Evolutionary conservation across 1,140 invertebrate species (phyloP), one percentile per base, ranked within the genome.

Genomic region (Thaumetopoea pityocampa): DNA sequence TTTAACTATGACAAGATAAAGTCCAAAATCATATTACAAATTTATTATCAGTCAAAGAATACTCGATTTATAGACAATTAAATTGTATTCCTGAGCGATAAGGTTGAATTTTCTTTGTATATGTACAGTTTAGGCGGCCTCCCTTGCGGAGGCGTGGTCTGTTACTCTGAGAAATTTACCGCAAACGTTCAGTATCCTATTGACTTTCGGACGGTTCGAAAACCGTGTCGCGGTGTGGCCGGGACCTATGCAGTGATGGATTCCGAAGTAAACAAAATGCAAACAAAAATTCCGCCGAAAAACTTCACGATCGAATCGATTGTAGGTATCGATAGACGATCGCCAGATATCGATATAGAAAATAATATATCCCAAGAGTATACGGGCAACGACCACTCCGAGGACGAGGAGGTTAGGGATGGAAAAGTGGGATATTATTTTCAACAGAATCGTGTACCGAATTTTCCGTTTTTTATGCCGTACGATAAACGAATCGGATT

Each of bases 271-370:
- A 77, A 60, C 44, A 81, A 81, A 46, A 67, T 76, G 56, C 67
- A 69, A 17, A 83, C 79, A 7, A 83, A 83, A 50, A 60, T 83
- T 26, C 74, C 74, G 3, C 48, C 74, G 4, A 83, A 83, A 20
- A 80, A 77, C 27, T 83, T 83, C 43, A 78, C 77, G 0, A 83
- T 83, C 5, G 79, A 83, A 61, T 81, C 77, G 6, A 81, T 83
- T 16, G 79, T 83, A 6, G 79, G 79, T 1, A 11, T 74, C 1
- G 71, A 79, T 2, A 53, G 79, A 7, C 51, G 77, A n/a, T 83
- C 79, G 1, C 79, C 77, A 0, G 79, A 81, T 34, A 83, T 83
- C 40, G 79, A 83, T 53, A 83, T 83, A 2, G 79, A 83, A 26
- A 81, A 72, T 12, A 73, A 56, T n/a, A 77, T 83, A 33, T 69